These are phyloP conservation scores for Neodiprion fabricii DNA, from an alignment of 1,140 invertebrate genomes.

Conservation along the genomic window DNA sequence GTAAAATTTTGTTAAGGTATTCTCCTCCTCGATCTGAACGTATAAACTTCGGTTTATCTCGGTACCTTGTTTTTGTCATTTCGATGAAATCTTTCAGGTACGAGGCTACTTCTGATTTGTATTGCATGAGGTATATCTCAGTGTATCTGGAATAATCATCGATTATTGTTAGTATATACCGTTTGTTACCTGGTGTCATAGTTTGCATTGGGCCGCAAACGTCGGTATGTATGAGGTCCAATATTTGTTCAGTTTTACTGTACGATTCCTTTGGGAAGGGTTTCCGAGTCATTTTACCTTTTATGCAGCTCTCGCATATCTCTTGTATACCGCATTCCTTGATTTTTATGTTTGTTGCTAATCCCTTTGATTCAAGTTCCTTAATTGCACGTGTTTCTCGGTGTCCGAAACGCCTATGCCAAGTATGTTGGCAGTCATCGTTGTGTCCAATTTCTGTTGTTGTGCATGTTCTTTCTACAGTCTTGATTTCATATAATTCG, in stretches of 20 bases:
- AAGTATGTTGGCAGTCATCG: no score
- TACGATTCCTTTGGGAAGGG: no score
- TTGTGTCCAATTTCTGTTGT: no score
- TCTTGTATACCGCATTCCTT: no score
- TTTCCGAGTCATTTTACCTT: not conserved
- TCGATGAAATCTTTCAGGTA: constrained; percentile 23
- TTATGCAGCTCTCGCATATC: no score
- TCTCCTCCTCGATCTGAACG: constrained; percentile 30
- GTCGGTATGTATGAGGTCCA: constrained; percentile 18
- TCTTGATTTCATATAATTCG: no score
- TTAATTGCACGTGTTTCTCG: no score
- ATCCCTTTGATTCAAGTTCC: no score
- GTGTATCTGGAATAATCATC: constrained; percentile 25
- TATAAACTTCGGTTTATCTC: constrained; percentile 22
- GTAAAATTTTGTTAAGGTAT: constrained; percentile 19
- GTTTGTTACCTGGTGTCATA: constrained; percentile 8
- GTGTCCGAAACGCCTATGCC: no score
- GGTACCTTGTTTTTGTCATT: constrained; percentile 23
- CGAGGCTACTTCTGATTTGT: constrained; percentile 23
- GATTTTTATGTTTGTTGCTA: no score
- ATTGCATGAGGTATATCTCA: constrained; percentile 11
- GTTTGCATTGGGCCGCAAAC: constrained; percentile 29
- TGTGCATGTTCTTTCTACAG: no score
- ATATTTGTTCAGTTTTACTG: no score
- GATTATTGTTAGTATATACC: constrained; percentile 23